Base-by-base conservation (phyloP, 2,888 invertebrate species). In the Lasioglossum calceatum region DNA sequence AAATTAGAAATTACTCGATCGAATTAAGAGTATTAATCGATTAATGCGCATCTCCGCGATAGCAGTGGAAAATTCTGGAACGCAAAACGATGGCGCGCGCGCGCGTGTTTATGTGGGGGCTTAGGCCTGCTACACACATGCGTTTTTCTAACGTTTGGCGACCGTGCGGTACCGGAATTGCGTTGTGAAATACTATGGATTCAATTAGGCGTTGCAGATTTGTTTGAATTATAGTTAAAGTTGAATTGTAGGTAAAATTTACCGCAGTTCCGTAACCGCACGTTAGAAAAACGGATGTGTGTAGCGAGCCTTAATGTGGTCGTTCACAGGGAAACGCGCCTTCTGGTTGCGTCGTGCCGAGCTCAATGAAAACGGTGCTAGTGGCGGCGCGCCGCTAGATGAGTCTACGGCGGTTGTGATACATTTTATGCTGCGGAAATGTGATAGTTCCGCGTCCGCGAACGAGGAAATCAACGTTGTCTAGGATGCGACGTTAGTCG, bases 381-480 rank as follows among this genome's bases (percentile, higher is more conserved):
- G 92, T 92, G 91, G 93, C 93, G 93, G 92, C 90, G 90, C 91
- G 92, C 92, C 93, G 92, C 92, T 91, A 85, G 83, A n/a, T 78
- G 84, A 86, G 70, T 39, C 44, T 81, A 80, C 85, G 88, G 19
- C 84, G 89, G 88, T 92, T 87, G 87, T 77, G 77, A 39, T 77
- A n/a, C 84, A 70, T 84, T 83, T 88, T 88, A 81, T 81, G 64
- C 82, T 84, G 80, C 87, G 79, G 87, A 89, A 90, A 89, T 88
- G 90, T 87, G 82, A 89, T 78, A 76, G 67, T 77, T 85, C 79
- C 77, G 73, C 71, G 42, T 76, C 7, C 77, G n/a, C 64, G 70
- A 81, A 50, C 42, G 72, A 81, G 74, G 76, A 77, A 84, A 84
- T 80, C 84, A 81, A 76, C 85, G 77, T 32, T 42, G 85, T 87